Evolutionary conservation across 2,797 vertebrate genomes (phyloP), one percentile per base, ranked within the genome.

Genomic region (Hypotaenidia okinawae): DNA sequence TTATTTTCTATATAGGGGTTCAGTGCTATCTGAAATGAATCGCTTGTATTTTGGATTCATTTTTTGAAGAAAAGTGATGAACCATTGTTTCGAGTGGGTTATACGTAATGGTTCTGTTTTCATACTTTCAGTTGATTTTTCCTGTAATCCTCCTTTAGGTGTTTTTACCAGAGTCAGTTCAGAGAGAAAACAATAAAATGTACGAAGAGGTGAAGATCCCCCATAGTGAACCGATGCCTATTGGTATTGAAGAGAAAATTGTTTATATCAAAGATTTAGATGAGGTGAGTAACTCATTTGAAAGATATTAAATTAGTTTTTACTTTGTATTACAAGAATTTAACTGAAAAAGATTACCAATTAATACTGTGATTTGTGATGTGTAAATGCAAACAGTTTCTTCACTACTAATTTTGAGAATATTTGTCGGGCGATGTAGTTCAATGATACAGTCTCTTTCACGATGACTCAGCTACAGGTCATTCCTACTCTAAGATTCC

Each of bases 171-270:
- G 99, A 99, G 95, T 98, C 98, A 85, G 99, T 99, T 96, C 98
- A 97, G 95, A 98, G 99, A 97, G 99, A 99, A 59, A 99, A 99
- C 97, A 98, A 93, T 84, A 99, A 99, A 97, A 98, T 99, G 97
- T 99, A 98, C 91, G 99, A 99, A 97, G 99, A 99, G 97, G 98
- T 99, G 63, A 98, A 98, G 95, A 99, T 99, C 86, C 99, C 99
- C 16, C 98, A 98, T 73, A 99, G 97, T 45, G 98, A 99, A 32
- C 98, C 99, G 90, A 99, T 99, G 99, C 98, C 99, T 72, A 51
- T 98, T 80, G 99, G 99, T 68, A 98, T 99, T 95, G 98, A 99
- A 93, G 99, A 99, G 97, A 99, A 99, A 82, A 98, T 98, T 5
- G 95, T 99, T 96, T 99, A 98, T 97, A 98, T 99, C 96, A 98